These are phyloP conservation scores for Cladorhizidae sp. DNA, from an alignment of 37 sponge, comb jelly and placozoan genomes.

Conservation along the genomic window DNA sequence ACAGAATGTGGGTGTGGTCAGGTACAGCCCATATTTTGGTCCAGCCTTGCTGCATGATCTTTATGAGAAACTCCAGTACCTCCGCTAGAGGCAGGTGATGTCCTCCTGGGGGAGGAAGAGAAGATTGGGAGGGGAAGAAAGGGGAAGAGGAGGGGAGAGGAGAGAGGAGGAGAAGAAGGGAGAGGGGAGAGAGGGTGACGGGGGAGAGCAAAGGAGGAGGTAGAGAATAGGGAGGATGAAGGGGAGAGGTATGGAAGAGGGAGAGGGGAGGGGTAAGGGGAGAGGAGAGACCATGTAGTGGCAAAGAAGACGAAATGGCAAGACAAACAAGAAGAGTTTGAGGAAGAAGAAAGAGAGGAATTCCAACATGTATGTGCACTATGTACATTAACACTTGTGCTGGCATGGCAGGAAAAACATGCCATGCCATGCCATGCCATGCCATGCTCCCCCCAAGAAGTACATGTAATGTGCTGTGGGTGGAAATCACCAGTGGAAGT, in stretches of 20 bases:
- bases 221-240: neutral
- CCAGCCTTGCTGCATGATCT: neutral
- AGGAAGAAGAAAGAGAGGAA: no score
- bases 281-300: neutral
- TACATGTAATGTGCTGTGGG: no score
- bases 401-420: no score
- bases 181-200: neutral
- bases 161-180: neutral
- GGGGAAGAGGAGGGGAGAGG: slow-evolving; percentile 2
- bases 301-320: neutral
- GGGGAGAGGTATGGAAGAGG: neutral
- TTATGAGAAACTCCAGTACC: slow-evolving; percentile 19
- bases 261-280: neutral
- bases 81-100: slow-evolving; percentile 23
- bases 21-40: slow-evolving; percentile 31
- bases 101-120: slow-evolving; percentile 39
- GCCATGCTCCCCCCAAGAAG: no score
- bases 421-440: no score
- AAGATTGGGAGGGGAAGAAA: no score
- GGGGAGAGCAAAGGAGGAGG: neutral
- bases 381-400: no score
- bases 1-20: slow-evolving; percentile 43
- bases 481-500: no score
- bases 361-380: no score
- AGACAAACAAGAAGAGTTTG: neutral